Conservation (phyloP, 2,113 vertebrate genomes). For the Stictonetta naevosa region DNA sequence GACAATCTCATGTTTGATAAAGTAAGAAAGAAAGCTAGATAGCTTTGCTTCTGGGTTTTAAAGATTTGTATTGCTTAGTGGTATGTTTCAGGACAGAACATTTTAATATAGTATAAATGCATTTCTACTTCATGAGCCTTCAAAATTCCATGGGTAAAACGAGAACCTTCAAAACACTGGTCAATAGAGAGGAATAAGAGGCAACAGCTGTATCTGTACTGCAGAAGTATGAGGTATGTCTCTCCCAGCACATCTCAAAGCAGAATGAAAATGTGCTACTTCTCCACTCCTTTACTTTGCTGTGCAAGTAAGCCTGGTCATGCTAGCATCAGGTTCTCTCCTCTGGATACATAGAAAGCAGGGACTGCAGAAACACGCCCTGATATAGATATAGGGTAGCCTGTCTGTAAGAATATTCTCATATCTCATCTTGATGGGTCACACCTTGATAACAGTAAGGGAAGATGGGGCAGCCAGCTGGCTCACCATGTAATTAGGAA, state of each 20-base stretch:
- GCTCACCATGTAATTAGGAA: not conserved
- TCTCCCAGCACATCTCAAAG: not conserved
- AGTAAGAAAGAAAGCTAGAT: not conserved
- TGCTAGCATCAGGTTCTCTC: not conserved
- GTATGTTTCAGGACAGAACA: not conserved
- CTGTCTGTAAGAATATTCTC: not conserved
- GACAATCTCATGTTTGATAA: not conserved
- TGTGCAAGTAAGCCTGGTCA: rapidly evolving
- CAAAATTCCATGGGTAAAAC: not conserved
- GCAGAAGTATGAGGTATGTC: rapidly evolving
- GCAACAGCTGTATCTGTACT: not conserved
- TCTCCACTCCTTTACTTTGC: not conserved
- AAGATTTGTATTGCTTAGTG: not conserved
- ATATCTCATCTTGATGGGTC: not conserved
- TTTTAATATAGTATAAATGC: not conserved
- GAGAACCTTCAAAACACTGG: rapidly evolving
- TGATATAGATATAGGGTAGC: not conserved
- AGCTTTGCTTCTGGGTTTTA: not conserved
- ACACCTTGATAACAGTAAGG: not conserved
- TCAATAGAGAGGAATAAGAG: not conserved
- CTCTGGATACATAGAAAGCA: not conserved
- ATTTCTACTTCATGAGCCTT: not conserved
- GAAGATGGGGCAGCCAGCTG: not conserved
- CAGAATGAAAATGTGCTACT: rapidly evolving
- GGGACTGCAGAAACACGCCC: too few species aligned